Conservation (phyloP, 2,888 invertebrate genomes). For the Erynnis tages region DNA sequence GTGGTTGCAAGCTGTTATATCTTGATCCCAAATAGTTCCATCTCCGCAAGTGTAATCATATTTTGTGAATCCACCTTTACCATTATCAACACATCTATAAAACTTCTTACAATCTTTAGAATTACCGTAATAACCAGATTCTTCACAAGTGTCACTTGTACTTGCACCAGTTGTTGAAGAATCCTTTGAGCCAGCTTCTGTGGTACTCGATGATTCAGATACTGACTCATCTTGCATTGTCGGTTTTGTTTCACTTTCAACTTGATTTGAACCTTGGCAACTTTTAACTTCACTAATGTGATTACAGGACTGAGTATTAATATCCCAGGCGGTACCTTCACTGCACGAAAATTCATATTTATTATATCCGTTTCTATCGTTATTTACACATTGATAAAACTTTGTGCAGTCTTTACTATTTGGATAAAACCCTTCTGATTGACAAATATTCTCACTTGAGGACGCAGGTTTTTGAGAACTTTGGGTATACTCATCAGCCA, state of each 20-base stretch:
- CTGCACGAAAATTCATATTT: slow-evolving; percentile 84
- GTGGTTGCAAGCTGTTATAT: slow-evolving; percentile 78
- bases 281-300: slow-evolving; percentile 46
- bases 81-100: slow-evolving; percentile 87
- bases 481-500: slow-evolving; percentile 28
- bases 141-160: slow-evolving; percentile 54
- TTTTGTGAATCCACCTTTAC: slow-evolving; percentile 81
- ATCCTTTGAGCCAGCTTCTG: slow-evolving; percentile 27
- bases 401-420: slow-evolving; percentile 86
- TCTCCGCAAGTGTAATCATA: slow-evolving; percentile 88
- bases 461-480: neutral
- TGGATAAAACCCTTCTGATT: slow-evolving; percentile 85
- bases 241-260: slow-evolving; percentile 7
- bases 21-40: slow-evolving; percentile 89
- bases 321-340: slow-evolving; percentile 86
- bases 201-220: slow-evolving; percentile 20
- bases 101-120: slow-evolving; percentile 87
- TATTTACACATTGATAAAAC: slow-evolving; percentile 86
- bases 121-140: slow-evolving; percentile 87
- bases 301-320: slow-evolving; percentile 80
- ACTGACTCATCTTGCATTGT: slow-evolving; percentile 11
- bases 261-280: slow-evolving; percentile 29
- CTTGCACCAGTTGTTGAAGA: slow-evolving; percentile 30
- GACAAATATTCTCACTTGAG: slow-evolving; percentile 53
- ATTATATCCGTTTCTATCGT: slow-evolving; percentile 67